Base-by-base conservation (phyloP, 2,113 vertebrate genomes). In the Archocentrus centrarchus region DNA sequence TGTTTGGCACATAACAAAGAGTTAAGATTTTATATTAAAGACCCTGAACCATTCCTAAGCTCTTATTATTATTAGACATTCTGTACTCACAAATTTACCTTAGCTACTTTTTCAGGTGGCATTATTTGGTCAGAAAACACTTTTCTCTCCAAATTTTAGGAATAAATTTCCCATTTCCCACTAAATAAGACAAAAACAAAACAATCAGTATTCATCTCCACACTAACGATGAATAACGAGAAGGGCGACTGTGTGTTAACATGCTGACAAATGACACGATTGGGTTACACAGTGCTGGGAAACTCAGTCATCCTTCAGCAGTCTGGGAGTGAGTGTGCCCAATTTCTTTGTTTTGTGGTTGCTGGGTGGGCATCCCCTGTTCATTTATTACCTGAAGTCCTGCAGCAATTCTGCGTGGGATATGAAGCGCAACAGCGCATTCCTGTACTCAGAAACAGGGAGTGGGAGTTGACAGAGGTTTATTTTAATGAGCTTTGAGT, bases 321-420 rank as follows among this genome's bases (percentile, higher is more conserved):
- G 22, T 24, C 39, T 73, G 68, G 68, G 47, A 73, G 68, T 73
- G 47, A 73, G 27, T 55, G 27, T 24, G 79, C 57, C 20, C 50
- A 58, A 11, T 22, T 14, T 70, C 27, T 87, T 55, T 77, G 79
- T 86, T 88, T 81, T 73, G 62, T 79, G 81, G 79, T 64, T 53
- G 84, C 88, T 80, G 62, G 88, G 86, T 82, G 89, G 89, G 81
- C 80, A 90, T 88, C 82, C 83, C 80, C 80, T 2, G 64, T 86
- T 94, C 86, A 91, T 91, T 94, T 86, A 93, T 91, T 93, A 93
- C 92, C 89, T 92, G 84, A 83, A 88, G 89, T 80, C 81, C 70
- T 77, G 73, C 57, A 77, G 90, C 32, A 82, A 61, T 39, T 62
- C 60, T 85, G 81, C 6, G 82, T 86, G 86, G 81, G 91, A 70